Percentiles rank a stretch among this genome's conserved stretches.
phyloP scores from a whole-genome alignment of 2,797 vertebrate genomes.

The Trachurus trachurus region DNA sequence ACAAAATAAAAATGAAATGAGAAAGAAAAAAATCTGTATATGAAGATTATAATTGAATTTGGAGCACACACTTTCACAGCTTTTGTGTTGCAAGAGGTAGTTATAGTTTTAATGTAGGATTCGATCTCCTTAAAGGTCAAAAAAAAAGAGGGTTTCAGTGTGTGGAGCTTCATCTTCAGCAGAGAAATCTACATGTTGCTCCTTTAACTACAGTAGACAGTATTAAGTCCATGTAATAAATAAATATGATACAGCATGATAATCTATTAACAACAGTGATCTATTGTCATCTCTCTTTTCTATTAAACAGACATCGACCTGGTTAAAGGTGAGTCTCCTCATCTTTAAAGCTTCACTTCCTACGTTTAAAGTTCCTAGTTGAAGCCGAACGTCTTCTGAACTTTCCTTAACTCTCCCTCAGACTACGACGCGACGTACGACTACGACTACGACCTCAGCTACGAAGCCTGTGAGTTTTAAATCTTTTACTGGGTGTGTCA shows the following conservation, averaged over 20 bases:
- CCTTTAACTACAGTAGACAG: no score
- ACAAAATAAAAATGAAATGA: no score
- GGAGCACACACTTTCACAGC: no score
- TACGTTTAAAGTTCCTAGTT: not conserved
- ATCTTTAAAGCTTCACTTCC: not conserved
- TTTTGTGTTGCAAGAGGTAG: no score
- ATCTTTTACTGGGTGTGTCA: no score
- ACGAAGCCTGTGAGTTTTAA: constrained; percentile 79
- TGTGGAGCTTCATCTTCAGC: no score
- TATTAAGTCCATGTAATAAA: not conserved
- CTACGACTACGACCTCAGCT: constrained; percentile 83
- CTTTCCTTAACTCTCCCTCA: constrained; percentile 50
- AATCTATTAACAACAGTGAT: not conserved
- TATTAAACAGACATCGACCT: constrained; percentile 79
- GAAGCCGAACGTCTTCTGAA: not conserved
- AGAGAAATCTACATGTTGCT: no score
- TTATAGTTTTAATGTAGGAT: no score
- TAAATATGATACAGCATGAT: not conserved
- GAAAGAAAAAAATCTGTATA: no score
- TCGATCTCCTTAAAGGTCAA: no score
- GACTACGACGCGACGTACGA: constrained; percentile 84
- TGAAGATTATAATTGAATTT: no score
- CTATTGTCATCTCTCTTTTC: constrained; percentile 13
- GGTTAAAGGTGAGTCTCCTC: constrained; percentile 74
- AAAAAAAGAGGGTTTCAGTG: no score